Evolutionary conservation across 2,113 vertebrate species (phyloP).

Genomic region (Pseudorasbora parva): DNA sequence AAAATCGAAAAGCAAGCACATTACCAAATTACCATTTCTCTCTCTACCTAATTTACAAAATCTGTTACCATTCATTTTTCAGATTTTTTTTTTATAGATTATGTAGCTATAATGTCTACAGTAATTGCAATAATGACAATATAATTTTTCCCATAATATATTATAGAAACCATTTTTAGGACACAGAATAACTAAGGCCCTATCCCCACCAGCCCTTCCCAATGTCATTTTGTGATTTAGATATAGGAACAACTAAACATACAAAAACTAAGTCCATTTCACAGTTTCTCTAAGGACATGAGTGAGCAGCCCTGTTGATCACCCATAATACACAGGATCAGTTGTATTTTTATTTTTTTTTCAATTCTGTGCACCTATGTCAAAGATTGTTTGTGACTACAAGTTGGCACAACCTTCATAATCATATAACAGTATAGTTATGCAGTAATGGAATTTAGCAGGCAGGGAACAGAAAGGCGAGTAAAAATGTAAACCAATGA

Average conservation of each 20-base stretch:
- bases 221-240: constrained; percentile 33
- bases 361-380: constrained; percentile 69
- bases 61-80: constrained; percentile 68
- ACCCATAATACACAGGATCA: constrained; percentile 67
- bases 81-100: constrained; percentile 64
- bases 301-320: constrained; percentile 75
- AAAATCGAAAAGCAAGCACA: constrained; percentile 73
- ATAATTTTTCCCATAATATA: constrained; percentile 40
- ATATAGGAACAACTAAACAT: constrained; percentile 48
- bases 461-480: constrained; percentile 32
- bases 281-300: constrained; percentile 63
- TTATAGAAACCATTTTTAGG: constrained; percentile 21
- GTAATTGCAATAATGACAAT: constrained; percentile 52
- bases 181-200: constrained; percentile 25
- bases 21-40: constrained; percentile 74
- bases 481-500: constrained; percentile 74
- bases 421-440: constrained; percentile 71
- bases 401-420: constrained; percentile 75
- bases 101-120: constrained; percentile 62
- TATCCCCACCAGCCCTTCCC: constrained; percentile 6
- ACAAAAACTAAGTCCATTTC: constrained; percentile 36
- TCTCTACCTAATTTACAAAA: constrained; percentile 74
- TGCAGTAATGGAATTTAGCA: constrained; percentile 31
- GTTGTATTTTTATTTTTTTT: constrained; percentile 22
- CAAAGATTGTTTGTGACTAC: constrained; percentile 62